Evolutionary conservation across 2,113 vertebrate species (phyloP), one percentile per base, ranked within the genome.

Genomic region (Arothron firmamentum): DNA sequence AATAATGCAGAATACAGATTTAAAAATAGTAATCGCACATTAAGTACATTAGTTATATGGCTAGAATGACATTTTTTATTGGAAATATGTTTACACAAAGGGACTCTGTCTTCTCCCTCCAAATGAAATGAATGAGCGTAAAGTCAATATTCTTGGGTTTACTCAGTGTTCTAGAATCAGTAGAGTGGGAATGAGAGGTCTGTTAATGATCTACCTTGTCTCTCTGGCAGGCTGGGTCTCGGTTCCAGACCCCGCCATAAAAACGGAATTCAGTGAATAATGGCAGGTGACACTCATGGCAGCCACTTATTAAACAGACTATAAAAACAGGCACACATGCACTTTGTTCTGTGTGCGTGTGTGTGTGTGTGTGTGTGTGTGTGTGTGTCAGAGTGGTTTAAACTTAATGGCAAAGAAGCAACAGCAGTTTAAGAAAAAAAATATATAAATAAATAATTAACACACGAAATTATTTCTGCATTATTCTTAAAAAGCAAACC

Each of bases 381-480:
- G n/a, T n/a, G 19, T 10, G 8, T 50, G 10, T 19, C 45, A n/a
- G 45, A 10, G 34, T 38, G 34, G 34, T 38, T 38, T 38, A 4
- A 38, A 38, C 34, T 12, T n/a, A n/a, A n/a, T n/a, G n/a, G n/a
- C n/a, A n/a, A n/a, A n/a, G n/a, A n/a, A n/a, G n/a, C n/a, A n/a
- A n/a, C n/a, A n/a, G n/a, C n/a, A n/a, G n/a, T n/a, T n/a, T n/a
- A 38, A 12, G 9, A 9, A 38, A 12, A 38, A 38, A 58, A 52
- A 75, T 74, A 55, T 60, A 41, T 25, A 5, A 64, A 55, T 21
- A 6, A 38, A 38, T 25, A 5, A 64, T 52, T 21, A 6, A 38
- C 28, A 28, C 38, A 51, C 20, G 3, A 59, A 56, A 52, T 56
- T 51, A 25, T 17, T 25, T 34, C 56, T 45, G 20, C 21, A 16